Evolutionary conservation across 37 sponge, comb jelly and placozoan genomes (phyloP), one percentile per base, ranked within the genome.

Genomic region (Chondrilla cf. caribensis): DNA sequence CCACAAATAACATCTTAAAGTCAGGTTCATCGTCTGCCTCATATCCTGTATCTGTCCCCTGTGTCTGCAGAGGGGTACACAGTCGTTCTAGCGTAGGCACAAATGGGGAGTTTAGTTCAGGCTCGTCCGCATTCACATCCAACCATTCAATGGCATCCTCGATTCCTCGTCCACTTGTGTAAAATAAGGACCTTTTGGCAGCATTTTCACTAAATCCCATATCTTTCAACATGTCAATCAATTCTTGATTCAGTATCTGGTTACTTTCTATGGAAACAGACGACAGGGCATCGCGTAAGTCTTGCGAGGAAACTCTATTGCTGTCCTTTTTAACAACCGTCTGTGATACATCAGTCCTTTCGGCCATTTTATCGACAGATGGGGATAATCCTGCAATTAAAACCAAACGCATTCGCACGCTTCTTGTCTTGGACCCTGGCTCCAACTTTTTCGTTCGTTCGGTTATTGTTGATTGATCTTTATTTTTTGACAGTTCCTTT

Each of bases 201-300:
- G 93, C 89, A 80, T 92, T 88, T 38, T 88, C 89, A 29, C 81
- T 81, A 28, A 92, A 85, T 8, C 92, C 93, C 93, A 92, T 92
- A 8, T 82, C 86, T 24, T 79, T 38, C 24, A 92, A 59, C 31
- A 88, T 64, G 47, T 92, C 81, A 29, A 87, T 55, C 8, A 58
- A 38, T 11, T 81, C 82, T 44, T 65, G 60, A 37, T 87, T 84
- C 0, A 84, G 78, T 66, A 33, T 1, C 35, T 18, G 33, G 17
- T 6, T 29, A 40, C 25, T 38, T 25, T 39, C 41, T 21, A 40
- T 73, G 11, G 42, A 1, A 38, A 73, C 19, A 37, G 76, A 73
- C 2, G 24, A 15, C 76, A 73, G 2, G 2, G 44, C 44, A 39
- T 73, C 43, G 38, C 36, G 39, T 15, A 73, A 25, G 40, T 8